These are phyloP conservation scores for Kradibia gibbosae DNA, from an alignment of 1,140 invertebrate genomes.

Conservation along the genomic window DNA sequence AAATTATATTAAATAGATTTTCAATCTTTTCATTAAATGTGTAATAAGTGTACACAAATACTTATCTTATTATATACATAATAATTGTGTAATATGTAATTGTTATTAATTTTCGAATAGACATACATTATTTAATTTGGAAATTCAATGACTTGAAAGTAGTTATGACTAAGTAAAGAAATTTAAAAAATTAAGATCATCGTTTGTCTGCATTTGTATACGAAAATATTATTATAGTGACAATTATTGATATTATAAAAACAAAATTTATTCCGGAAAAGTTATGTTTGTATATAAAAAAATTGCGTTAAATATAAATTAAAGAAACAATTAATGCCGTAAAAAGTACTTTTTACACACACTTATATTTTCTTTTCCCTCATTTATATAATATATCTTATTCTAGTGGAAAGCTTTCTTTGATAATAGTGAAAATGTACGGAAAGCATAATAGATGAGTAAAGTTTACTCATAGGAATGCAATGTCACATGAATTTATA, in stretches of 20 bases:
- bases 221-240: conserved; percentile 25
- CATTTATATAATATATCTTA: conserved; percentile 7
- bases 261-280: conserved; percentile 24
- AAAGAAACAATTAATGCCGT: conserved; percentile 26
- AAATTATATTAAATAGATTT: conserved; percentile 19
- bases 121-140: background rate
- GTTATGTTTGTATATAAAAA: conserved; percentile 44
- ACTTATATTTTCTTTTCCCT: conserved; percentile 20
- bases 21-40: conserved; percentile 21
- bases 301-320: conserved; percentile 41
- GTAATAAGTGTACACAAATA: conserved; percentile 2
- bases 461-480: too few relatives aligned
- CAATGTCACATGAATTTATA: too few relatives aligned
- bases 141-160: background rate
- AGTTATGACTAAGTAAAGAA: conserved; percentile 18
- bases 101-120: background rate
- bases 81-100: conserved; percentile 34
- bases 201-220: conserved; percentile 16
- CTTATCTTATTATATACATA: background rate
- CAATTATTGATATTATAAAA: conserved; percentile 21
- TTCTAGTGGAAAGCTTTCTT: background rate
- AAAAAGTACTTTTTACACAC: conserved; percentile 16
- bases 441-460: too few relatives aligned
- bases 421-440: too few relatives aligned
- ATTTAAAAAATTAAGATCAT: conserved; percentile 30